A percentile compares a stretch with the other conserved stretches of the same genome.
Conservation (phyloP, 64 coral and sea anemone genomes). For the Montipora cactus region DNA sequence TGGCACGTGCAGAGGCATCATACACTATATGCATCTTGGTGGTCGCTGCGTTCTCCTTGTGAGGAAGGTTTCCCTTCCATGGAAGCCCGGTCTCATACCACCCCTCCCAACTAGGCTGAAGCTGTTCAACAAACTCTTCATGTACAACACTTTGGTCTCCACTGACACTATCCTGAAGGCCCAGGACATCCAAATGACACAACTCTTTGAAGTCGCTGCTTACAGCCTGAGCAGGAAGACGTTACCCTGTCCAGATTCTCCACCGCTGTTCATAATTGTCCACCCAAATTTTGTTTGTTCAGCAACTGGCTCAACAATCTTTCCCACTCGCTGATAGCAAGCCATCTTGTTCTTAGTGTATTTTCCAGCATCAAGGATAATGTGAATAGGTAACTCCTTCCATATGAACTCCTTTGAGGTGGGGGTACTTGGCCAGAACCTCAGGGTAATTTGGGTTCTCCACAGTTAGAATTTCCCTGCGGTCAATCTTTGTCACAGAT, state of each 20-base stretch:
- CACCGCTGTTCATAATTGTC: background rate
- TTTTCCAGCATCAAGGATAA: constrained; percentile 25
- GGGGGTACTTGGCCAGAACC: background rate
- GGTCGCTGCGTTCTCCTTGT: background rate
- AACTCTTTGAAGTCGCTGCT: too few species aligned
- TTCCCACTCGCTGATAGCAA: constrained; percentile 31
- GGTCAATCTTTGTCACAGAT: constrained; percentile 5
- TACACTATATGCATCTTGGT: constrained; percentile 22
- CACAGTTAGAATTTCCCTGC: constrained; percentile 16
- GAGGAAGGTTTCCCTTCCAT: constrained; percentile 13
- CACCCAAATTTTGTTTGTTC: background rate
- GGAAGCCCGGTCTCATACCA: too few species aligned
- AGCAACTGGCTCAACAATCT: constrained; percentile 31
- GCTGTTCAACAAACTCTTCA: too few species aligned
- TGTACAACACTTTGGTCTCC: too few species aligned
- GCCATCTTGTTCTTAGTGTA: constrained; percentile 46
- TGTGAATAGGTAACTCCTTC: background rate
- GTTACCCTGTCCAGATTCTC: too few species aligned
- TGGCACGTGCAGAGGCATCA: background rate
- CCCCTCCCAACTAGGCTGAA: too few species aligned
- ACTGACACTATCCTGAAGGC: too few species aligned
- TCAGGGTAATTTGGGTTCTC: constrained; percentile 48
- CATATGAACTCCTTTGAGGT: too few species aligned
- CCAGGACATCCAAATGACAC: too few species aligned
- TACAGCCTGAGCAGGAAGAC: too few species aligned